These are phyloP conservation scores for Brachionichthys hirsutus DNA, from an alignment of 2,113 vertebrate species.

Conservation along the genomic window DNA sequence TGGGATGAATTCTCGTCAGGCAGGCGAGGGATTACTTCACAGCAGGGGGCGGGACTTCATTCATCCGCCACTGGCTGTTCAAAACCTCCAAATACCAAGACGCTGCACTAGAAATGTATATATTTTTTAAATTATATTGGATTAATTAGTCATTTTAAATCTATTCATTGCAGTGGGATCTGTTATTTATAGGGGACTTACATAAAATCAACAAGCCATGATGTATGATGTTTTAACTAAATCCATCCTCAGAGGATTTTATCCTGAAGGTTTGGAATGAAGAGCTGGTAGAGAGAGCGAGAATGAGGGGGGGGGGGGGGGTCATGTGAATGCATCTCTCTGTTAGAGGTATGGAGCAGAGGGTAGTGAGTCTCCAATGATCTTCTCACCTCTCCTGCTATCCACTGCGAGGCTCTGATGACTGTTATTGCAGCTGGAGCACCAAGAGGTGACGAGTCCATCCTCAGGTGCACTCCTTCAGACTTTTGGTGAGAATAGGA, in stretches of 20 bases:
- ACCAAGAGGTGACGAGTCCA: not conserved
- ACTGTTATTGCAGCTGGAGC: not conserved
- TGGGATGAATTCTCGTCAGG: slow-evolving; percentile 29
- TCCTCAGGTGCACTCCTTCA: not conserved
- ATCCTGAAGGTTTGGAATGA: not conserved
- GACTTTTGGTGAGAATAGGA: not conserved
- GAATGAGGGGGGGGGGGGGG: too few species aligned
- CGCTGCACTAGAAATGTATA: not conserved
- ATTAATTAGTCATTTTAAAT: too few species aligned
- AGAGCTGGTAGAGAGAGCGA: not conserved
- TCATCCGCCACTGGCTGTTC: slow-evolving; percentile 13
- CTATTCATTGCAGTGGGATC: too few species aligned
- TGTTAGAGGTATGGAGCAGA: not conserved
- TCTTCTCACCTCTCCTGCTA: not conserved
- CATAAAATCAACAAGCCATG: too few species aligned
- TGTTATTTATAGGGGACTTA: too few species aligned
- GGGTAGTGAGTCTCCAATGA: not conserved
- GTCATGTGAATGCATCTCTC: not conserved
- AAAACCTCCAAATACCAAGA: slow-evolving; percentile 9
- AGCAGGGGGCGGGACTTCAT: slow-evolving; percentile 14
- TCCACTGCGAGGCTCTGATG: not conserved
- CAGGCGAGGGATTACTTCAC: slow-evolving; percentile 50
- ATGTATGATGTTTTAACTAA: too few species aligned
- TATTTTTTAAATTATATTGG: not conserved
- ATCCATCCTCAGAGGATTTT: too few species aligned